Evolutionary conservation across 1,140 invertebrate genomes (phyloP).

Genomic region (Drosophila ironensis): DNA sequence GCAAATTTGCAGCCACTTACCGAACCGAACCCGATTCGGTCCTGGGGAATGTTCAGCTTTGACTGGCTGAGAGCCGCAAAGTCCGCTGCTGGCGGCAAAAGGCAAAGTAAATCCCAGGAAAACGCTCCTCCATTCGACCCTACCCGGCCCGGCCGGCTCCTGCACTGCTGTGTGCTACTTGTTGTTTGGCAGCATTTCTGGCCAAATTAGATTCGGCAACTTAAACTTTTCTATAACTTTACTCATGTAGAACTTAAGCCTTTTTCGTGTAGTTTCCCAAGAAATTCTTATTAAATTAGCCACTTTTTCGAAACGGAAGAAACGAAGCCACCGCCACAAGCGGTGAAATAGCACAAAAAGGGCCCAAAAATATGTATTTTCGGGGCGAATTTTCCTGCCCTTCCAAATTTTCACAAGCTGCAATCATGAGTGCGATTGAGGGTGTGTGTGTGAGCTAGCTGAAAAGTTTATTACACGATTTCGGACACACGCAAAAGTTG

Average conservation of each 20-base stretch:
- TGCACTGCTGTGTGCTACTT: slow-evolving; percentile 21
- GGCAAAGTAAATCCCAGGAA: slow-evolving; percentile 45
- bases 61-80: slow-evolving; percentile 39
- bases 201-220: slow-evolving; percentile 70
- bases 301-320: slow-evolving; percentile 64
- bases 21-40: neutral
- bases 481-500: slow-evolving; percentile 63
- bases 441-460: slow-evolving; percentile 22
- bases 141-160: no score
- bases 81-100: slow-evolving; percentile 40
- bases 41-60: slow-evolving; percentile 15
- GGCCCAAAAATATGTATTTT: slow-evolving; percentile 34
- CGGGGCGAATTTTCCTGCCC: neutral
- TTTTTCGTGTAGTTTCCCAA: slow-evolving; percentile 68
- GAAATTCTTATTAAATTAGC: slow-evolving; percentile 73
- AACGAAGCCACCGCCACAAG: slow-evolving; percentile 44
- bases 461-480: slow-evolving; percentile 57
- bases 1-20: slow-evolving; percentile 22
- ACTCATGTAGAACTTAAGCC: slow-evolving; percentile 74
- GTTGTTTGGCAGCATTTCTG: slow-evolving; percentile 52
- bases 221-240: slow-evolving; percentile 73
- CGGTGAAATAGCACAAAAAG: slow-evolving; percentile 3
- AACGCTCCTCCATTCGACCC: slow-evolving; percentile 20
- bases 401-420: slow-evolving; percentile 9
- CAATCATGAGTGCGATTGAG: slow-evolving; percentile 29